Conservation (phyloP, 2,888 invertebrate genomes). For the Erebia epiphron region DNA sequence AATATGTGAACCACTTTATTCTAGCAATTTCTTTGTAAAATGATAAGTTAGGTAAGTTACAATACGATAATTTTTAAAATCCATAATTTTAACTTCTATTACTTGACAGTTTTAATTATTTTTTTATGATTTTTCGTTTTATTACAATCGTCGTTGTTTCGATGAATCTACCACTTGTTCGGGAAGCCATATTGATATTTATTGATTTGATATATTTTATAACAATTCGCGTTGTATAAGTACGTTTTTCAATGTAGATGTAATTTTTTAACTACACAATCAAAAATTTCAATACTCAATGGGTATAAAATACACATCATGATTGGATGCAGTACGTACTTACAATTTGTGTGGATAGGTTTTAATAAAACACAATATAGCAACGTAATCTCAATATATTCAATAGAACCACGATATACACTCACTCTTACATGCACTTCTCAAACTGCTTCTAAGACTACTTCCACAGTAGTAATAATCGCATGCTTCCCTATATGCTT, state of each 20-base stretch:
- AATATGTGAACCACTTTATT: not conserved
- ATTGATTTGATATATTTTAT: no score
- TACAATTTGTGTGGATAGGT: no score
- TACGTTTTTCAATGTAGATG: no score
- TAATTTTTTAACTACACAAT: no score
- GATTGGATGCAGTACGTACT: no score
- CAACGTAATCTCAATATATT: not conserved
- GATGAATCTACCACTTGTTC: no score
- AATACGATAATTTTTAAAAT: not conserved
- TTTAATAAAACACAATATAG: not conserved
- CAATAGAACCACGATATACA: conserved; percentile 36
- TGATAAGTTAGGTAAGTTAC: no score
- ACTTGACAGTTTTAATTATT: not conserved
- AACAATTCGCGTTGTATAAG: no score
- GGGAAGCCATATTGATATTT: no score
- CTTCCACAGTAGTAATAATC: conserved; percentile 11
- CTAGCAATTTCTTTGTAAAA: no score
- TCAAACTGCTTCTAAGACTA: conserved; percentile 22
- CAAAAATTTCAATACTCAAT: no score
- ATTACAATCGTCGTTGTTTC: not conserved
- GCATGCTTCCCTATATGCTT: conserved; percentile 32
- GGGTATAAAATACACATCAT: no score
- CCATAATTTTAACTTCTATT: not conserved
- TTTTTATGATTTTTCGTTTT: not conserved
- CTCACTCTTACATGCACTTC: conserved; percentile 30